A percentile compares a stretch with the other conserved stretches of the same genome.
phyloP scores from a whole-genome alignment of 2,113 vertebrate species.

The Motacilla alba region DNA sequence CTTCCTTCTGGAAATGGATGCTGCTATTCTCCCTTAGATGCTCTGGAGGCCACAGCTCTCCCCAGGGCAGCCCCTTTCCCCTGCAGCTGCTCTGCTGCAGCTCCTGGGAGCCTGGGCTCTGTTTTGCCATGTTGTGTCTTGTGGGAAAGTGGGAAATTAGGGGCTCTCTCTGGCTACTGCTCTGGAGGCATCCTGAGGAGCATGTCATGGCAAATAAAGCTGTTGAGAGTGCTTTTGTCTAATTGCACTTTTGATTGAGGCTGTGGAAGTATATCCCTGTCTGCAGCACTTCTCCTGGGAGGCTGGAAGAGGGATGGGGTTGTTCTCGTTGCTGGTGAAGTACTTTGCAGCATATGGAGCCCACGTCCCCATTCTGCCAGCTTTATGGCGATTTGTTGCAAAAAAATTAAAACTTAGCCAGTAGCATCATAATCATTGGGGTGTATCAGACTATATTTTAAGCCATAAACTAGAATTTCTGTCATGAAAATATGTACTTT shows the following conservation, averaged over 20 bases:
- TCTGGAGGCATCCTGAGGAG: neutral
- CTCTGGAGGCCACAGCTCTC: neutral
- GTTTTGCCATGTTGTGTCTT: neutral
- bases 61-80: neutral
- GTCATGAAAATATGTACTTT: neutral
- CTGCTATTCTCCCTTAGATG: neutral
- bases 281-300: neutral
- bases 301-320: neutral
- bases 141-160: neutral
- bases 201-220: neutral
- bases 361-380: neutral
- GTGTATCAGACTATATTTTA: neutral
- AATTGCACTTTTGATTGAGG: neutral
- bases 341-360: neutral
- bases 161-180: neutral
- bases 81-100: neutral
- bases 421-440: neutral
- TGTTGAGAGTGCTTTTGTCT: neutral
- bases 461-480: neutral
- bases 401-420: neutral
- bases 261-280: neutral
- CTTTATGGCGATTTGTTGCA: neutral
- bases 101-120: neutral
- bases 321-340: neutral
- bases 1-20: neutral